Percentiles rank a stretch among this genome's conserved stretches.
Conservation (phyloP, 2,797 vertebrate genomes). For the Sebastiscus albofasciatus region DNA sequence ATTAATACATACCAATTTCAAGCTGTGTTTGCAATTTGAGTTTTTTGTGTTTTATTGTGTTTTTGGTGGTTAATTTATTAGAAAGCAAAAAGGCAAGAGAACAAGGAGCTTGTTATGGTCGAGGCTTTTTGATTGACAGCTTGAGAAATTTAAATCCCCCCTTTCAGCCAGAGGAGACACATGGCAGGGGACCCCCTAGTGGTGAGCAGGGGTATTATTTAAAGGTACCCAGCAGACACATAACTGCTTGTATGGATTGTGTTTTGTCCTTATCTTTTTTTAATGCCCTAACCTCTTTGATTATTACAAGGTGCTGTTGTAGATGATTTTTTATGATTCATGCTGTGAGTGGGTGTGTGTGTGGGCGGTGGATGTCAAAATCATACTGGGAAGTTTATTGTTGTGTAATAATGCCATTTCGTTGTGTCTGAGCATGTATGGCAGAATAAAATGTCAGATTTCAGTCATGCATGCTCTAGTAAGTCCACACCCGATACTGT, state of each 20-base stretch:
- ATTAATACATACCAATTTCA: background rate
- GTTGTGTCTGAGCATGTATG: background rate
- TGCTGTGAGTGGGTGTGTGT: background rate
- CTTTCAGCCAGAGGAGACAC: conserved; percentile 76
- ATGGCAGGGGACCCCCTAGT: conserved; percentile 77
- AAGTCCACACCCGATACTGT: background rate
- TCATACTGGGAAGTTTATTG: background rate
- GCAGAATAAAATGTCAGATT: background rate
- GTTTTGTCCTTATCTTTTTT: background rate
- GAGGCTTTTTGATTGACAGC: conserved; percentile 90
- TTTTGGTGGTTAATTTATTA: background rate
- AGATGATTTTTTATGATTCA: conserved; percentile 8
- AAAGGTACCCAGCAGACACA: conserved; percentile 38
- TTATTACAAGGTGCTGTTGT: background rate
- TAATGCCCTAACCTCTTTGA: background rate
- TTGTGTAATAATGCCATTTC: conserved; percentile 34
- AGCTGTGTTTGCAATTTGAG: background rate
- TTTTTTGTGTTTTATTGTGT: background rate
- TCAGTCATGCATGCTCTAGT: background rate
- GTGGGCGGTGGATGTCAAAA: background rate
- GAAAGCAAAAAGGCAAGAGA: conserved; percentile 15
- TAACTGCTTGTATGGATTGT: background rate
- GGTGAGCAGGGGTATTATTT: conserved; percentile 58
- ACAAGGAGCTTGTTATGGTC: conserved; percentile 80
- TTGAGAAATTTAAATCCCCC: conserved; percentile 93